Evolutionary conservation across 1,140 invertebrate genomes (phyloP), one percentile per base, ranked within the genome.

Genomic region (Gonioctena quinquepunctata): DNA sequence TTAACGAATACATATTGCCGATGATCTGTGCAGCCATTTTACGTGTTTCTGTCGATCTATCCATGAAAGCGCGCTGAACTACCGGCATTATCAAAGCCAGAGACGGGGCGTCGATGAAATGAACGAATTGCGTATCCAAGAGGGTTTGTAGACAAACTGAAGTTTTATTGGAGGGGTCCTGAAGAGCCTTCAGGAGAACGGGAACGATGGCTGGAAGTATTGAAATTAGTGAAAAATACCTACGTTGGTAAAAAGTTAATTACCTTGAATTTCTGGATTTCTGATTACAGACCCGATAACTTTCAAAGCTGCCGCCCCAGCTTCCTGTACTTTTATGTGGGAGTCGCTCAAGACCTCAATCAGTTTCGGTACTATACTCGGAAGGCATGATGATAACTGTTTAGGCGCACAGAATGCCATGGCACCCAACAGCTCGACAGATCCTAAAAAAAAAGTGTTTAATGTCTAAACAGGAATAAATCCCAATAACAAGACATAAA

Each of bases 11-110:
- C 96, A 99, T 99, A 83, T 99, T 99, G 50, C 97, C 97, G 77
- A 99, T 99, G 80, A 99, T 99, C 85, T 95, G 94, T n/a, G 96
- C 95, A 21, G 98, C 96, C 95, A 99, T 98, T 88, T 99, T 98
- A 77, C 97, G 88, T 0, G 96, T 99, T 85, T 99, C 97, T 0
- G 96, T 99, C 5, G 95, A 96, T 25, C 97, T 88, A 85, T 99
- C 97, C 85, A 96, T 92, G 83, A 99, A 99, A 5, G 97, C 97
- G 74, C 98, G 85, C 83, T 98, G 94, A 18, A 99, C 96, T 0
- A 99, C 97, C 1, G 98, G 98, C 97, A 99, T 99, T 72, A 99
- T 99, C 13, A 99, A 86, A 68, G 98, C 97, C 3, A 99, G 87
- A 0, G 97, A 99, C 1, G 98, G 97, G 3, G 98, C 95, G 85